A percentile compares a stretch with the other conserved stretches of the same genome.
phyloP scores from a whole-genome alignment of 2,797 vertebrate species.

The Gymnoscopelus braueri region DNA sequence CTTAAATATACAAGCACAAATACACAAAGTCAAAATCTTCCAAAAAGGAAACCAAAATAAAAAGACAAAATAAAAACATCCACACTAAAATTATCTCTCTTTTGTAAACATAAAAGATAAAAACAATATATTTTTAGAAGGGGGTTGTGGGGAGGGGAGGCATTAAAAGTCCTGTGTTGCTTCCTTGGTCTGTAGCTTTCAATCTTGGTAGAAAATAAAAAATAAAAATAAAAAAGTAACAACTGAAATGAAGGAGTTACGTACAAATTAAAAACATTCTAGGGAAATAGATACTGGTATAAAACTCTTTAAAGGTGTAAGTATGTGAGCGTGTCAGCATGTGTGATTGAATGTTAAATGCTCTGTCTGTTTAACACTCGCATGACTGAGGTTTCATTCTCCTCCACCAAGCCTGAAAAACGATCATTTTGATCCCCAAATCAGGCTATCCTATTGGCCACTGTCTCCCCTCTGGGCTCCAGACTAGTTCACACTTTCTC shows the following conservation, averaged over 20 bases:
- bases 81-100: constrained; percentile 83
- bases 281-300: constrained; percentile 84
- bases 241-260: constrained; percentile 81
- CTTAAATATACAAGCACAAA: constrained; percentile 89
- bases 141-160: constrained; percentile 63
- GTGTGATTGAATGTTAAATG: constrained; percentile 66
- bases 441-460: too few species aligned
- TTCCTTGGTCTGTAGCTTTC: constrained; percentile 95
- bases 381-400: too few species aligned
- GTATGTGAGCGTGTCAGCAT: constrained; percentile 54
- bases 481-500: too few species aligned
- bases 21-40: constrained; percentile 79
- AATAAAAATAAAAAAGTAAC: constrained; percentile 79
- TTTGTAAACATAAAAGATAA: constrained; percentile 83
- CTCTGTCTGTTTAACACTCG: constrained; percentile 66
- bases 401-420: too few species aligned
- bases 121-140: constrained; percentile 80
- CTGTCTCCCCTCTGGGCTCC: too few species aligned
- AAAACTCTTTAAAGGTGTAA: constrained; percentile 83
- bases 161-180: constrained; percentile 87
- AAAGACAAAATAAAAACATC: constrained; percentile 81
- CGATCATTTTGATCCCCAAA: too few species aligned
- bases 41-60: constrained; percentile 60
- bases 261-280: constrained; percentile 84
- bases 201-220: constrained; percentile 82